Base-by-base conservation (phyloP, 1,140 invertebrate genomes). In the Leptinotarsa defecta region DNA sequence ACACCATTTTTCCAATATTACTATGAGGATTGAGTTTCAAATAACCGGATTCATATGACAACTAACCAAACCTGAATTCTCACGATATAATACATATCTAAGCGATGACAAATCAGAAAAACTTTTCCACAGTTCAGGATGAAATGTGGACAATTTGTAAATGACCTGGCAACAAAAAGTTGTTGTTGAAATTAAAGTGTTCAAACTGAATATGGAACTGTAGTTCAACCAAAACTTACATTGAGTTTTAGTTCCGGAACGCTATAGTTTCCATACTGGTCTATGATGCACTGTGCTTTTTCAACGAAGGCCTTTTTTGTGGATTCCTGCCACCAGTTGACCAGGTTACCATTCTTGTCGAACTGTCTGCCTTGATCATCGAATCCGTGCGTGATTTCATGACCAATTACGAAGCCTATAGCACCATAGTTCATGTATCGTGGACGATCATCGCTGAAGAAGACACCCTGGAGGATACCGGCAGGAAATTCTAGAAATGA, bases 281-380 rank as follows among this genome's bases (percentile, higher is more conserved):
- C 87, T 52, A 93, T 89, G 73, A 94, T 92, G 81, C 92, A 94
- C 78, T 91, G 85, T 0, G 91, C 88, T 77, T 90, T 89, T 22
- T 89, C 84, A 6, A 88, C 85, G 83, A 92, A 93, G 13, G 86
- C 86, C 11, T 82, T 78, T 68, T 83, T 79, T 3, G 85, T 86
- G 27, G 78, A 78, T 20, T 80, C 77, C 74, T 88, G 86, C 91
- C 91, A 92, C 91, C 91, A 92, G 77, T 85, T 82, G 0, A 82
- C 81, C 65, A 87, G 89, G 90, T 92, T 96, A 49, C 96, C 96
- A 68, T 95, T 90, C 76, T 94, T 93, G 85, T 98, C 95, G 82
- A 95, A 98, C 87, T 97, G 94, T 20, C 95, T 89, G 61, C 94
- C 94, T 85, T 95, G 92, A 84, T 96, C 95, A 86, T 97, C 96